Evolutionary conservation across 2,113 vertebrate genomes (phyloP).

Genomic region (Pyxicephalus adspersus): DNA sequence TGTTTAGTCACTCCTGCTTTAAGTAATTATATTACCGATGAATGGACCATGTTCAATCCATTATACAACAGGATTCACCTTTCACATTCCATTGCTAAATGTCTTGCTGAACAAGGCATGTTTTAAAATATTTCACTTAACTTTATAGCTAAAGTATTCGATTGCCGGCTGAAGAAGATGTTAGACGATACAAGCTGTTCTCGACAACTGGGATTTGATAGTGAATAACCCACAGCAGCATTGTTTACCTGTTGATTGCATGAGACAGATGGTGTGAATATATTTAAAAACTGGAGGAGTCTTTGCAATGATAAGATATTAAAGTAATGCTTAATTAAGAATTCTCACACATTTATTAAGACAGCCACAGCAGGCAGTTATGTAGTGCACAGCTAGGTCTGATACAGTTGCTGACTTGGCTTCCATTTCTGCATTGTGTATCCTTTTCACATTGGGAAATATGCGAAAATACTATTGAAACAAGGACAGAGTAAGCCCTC

Average conservation of each 20-base stretch:
- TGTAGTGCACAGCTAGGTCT: neutral
- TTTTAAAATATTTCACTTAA: slow-evolving; percentile 45
- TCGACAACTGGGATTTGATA: slow-evolving; percentile 68
- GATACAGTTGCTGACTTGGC: no score
- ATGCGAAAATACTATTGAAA: no score
- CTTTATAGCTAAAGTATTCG: slow-evolving; percentile 57
- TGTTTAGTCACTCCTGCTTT: no score
- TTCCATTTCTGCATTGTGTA: no score
- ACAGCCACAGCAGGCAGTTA: slow-evolving; percentile 12
- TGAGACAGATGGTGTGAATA: slow-evolving; percentile 72
- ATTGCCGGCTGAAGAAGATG: slow-evolving; percentile 61
- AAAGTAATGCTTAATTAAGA: slow-evolving; percentile 46
- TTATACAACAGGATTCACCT: slow-evolving; percentile 58
- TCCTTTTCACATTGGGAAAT: no score
- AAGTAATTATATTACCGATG: slow-evolving; percentile 56
- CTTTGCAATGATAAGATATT: slow-evolving; percentile 49
- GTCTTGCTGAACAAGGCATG: slow-evolving; percentile 36
- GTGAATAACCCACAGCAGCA: slow-evolving; percentile 63
- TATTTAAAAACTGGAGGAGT: slow-evolving; percentile 64
- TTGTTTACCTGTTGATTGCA: slow-evolving; percentile 66
- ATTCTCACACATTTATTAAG: slow-evolving; percentile 42
- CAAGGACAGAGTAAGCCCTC: no score
- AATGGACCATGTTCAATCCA: slow-evolving; percentile 58
- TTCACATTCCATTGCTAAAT: slow-evolving; percentile 26
- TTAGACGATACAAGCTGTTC: slow-evolving; percentile 71